Evolutionary conservation across 2,797 vertebrate species (phyloP).

Genomic region (Clarias pachynema): DNA sequence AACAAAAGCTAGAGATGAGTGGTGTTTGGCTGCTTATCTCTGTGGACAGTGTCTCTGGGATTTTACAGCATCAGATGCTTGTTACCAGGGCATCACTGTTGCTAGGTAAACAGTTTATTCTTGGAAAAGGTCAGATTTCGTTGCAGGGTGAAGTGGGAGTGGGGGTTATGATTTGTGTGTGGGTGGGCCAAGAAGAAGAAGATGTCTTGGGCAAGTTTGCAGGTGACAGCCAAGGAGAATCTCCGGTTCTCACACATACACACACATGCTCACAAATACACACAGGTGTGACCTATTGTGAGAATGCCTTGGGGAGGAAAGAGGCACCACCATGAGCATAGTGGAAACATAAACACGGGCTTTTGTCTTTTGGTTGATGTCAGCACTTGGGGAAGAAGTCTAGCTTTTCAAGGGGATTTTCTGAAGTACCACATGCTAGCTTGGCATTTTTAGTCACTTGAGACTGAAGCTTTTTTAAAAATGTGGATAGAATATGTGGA

Average conservation of each 20-base stretch:
- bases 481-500: neutral
- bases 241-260: neutral
- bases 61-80: slow-evolving; percentile 56
- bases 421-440: neutral
- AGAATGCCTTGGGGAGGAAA: neutral
- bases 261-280: neutral
- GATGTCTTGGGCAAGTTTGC: slow-evolving; percentile 46
- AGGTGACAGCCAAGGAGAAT: slow-evolving; percentile 22
- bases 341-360: slow-evolving; percentile 31
- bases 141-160: neutral
- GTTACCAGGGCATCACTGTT: slow-evolving; percentile 69
- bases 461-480: neutral
- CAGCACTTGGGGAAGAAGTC: neutral
- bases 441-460: slow-evolving; percentile 2
- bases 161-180: too few relatives aligned
- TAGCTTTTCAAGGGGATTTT: neutral
- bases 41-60: slow-evolving; percentile 35
- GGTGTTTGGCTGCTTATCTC: neutral
- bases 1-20: neutral
- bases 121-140: slow-evolving; percentile 61
- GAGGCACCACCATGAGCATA: slow-evolving; percentile 1
- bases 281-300: slow-evolving; percentile 16
- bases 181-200: slow-evolving; percentile 18
- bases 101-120: slow-evolving; percentile 78
- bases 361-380: slow-evolving; percentile 24